Conservation (phyloP, 2,797 vertebrate genomes). For the Gadopsis marmoratus region DNA sequence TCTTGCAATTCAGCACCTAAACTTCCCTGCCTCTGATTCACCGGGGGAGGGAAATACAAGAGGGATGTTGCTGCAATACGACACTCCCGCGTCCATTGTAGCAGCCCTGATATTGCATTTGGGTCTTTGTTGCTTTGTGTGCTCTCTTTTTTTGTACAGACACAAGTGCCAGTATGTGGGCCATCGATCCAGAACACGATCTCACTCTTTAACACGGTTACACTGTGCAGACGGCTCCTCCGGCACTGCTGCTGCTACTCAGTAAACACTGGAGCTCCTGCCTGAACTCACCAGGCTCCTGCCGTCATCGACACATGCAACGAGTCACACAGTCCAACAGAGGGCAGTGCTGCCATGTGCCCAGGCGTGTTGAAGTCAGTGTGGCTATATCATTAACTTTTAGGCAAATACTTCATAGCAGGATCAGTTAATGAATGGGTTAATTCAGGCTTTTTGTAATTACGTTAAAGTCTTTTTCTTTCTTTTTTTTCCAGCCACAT, state of each 20-base stretch:
- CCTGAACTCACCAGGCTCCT: conserved; percentile 27
- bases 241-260: background rate
- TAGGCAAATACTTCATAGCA: conserved; percentile 21
- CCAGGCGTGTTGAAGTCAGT: background rate
- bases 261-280: conserved; percentile 12
- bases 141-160: conserved; percentile 10
- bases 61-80: conserved; percentile 42
- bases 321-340: conserved; percentile 25
- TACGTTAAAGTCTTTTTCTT: conserved; percentile 26
- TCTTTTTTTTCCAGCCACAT: conserved; percentile 22
- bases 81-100: conserved; percentile 39
- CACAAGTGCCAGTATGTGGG: conserved; percentile 24
- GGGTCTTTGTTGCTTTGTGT: conserved; percentile 5
- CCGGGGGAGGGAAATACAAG: background rate
- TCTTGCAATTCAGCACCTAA: background rate
- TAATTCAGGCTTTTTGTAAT: conserved; percentile 38
- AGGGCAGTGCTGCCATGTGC: conserved; percentile 47
- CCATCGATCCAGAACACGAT: conserved; percentile 62
- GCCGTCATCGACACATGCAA: conserved; percentile 7
- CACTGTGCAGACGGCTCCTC: conserved; percentile 18
- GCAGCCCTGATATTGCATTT: conserved; percentile 19
- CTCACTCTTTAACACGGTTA: conserved; percentile 46
- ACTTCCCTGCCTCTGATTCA: background rate
- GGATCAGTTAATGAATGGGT: conserved; percentile 31
- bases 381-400: conserved; percentile 31